Evolutionary conservation across 2,797 vertebrate species (phyloP).

Genomic region (Typhlichthys eigenmanni): DNA sequence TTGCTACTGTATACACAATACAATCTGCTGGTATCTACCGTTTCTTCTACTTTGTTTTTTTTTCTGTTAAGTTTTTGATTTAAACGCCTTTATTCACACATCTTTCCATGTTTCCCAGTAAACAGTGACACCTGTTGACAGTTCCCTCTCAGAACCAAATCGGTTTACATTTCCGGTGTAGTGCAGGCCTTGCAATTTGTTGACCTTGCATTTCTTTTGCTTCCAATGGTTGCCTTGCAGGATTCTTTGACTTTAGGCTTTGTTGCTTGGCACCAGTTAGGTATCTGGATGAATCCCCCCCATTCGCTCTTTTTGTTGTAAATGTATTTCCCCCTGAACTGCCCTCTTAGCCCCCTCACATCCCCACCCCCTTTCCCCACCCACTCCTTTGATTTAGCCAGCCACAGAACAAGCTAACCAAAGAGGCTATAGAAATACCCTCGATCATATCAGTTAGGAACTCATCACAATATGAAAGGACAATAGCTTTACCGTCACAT

Average conservation of each 20-base stretch:
- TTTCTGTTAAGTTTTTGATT: too few species aligned
- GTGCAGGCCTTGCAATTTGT: constrained; percentile 13
- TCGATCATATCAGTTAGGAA: constrained; percentile 36
- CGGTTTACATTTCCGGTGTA: constrained; percentile 7
- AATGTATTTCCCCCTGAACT: constrained; percentile 34
- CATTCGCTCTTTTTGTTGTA: constrained; percentile 40
- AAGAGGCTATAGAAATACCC: constrained; percentile 52
- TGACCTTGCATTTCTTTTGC: constrained; percentile 1
- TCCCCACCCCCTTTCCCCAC: constrained; percentile 22
- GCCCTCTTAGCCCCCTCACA: constrained; percentile 33
- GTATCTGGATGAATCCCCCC: constrained; percentile 20
- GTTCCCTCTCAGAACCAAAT: not conserved
- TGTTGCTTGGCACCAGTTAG: constrained; percentile 21
- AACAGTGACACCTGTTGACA: not conserved
- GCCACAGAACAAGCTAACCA: constrained; percentile 31
- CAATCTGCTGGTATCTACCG: too few species aligned
- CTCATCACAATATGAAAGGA: constrained; percentile 63
- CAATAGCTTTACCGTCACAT: constrained; percentile 42
- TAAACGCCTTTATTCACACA: too few species aligned
- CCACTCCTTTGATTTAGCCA: constrained; percentile 43
- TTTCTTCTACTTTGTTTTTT: too few species aligned
- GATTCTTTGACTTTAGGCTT: constrained; percentile 17
- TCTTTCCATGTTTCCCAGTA: not conserved
- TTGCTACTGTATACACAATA: too few species aligned
- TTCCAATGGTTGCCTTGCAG: constrained; percentile 1